Conservation (phyloP, 2,888 invertebrate species). For the Tuberolachnus salignus region DNA sequence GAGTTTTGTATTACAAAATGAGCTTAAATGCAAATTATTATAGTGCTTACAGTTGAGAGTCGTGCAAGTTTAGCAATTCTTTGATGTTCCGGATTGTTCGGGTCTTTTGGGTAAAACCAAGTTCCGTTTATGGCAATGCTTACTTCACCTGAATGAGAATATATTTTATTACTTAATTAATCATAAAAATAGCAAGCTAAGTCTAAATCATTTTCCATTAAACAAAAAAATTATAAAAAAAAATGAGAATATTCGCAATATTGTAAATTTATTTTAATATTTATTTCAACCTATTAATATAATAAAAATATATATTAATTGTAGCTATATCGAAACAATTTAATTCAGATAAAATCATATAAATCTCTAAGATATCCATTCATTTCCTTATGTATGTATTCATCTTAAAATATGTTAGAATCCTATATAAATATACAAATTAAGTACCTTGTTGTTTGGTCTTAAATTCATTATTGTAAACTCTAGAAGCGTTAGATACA, state of each 20-base stretch:
- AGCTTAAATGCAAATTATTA: too few relatives aligned
- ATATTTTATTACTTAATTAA: too few relatives aligned
- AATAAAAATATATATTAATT: background rate
- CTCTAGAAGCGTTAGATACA: background rate
- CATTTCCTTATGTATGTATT: too few relatives aligned
- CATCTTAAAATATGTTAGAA: too few relatives aligned
- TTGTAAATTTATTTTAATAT: background rate
- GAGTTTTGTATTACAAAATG: too few relatives aligned
- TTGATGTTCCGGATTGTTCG: slow-evolving; percentile 18
- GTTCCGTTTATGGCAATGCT: background rate
- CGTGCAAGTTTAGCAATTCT: background rate
- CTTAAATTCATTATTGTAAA: background rate
- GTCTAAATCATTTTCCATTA: too few relatives aligned
- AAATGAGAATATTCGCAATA: too few relatives aligned
- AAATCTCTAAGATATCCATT: too few relatives aligned
- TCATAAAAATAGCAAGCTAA: too few relatives aligned
- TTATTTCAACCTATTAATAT: too few relatives aligned
- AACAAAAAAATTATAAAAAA: too few relatives aligned
- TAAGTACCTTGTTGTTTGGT: background rate
- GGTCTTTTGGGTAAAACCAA: slow-evolving; percentile 12
- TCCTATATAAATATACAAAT: too few relatives aligned
- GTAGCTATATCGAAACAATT: background rate
- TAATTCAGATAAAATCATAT: background rate
- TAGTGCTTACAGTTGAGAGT: background rate
- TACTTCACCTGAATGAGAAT: background rate